phyloP scores from a whole-genome alignment of 2,113 vertebrate species.

The Condylura cristata region DNA sequence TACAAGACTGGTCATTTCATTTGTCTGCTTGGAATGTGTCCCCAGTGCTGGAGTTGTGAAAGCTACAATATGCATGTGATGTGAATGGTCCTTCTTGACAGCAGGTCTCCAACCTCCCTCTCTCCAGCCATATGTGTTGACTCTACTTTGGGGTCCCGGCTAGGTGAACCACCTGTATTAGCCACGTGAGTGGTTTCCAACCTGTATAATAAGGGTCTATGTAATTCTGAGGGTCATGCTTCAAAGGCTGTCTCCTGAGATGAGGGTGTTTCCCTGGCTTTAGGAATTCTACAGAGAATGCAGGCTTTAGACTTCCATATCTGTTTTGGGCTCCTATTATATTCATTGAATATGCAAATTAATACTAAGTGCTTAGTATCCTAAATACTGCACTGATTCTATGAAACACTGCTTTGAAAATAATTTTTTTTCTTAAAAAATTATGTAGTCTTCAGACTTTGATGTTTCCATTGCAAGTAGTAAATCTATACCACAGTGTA shows the following conservation, averaged over 20 bases:
- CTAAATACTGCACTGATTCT: not conserved
- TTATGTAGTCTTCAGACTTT: not conserved
- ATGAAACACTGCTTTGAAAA: constrained; percentile 3
- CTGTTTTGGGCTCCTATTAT: not conserved
- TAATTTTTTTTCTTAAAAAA: not conserved
- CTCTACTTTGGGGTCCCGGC: not conserved
- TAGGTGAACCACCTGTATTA: not conserved
- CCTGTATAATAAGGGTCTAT: not conserved
- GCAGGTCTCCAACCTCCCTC: fast-evolving
- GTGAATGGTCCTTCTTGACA: not conserved
- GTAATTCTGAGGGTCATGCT: not conserved
- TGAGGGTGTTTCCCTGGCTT: not conserved
- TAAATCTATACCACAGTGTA: not conserved
- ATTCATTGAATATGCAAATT: not conserved
- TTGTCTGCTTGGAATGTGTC: not conserved
- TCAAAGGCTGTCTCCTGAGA: not conserved
- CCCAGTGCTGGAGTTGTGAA: not conserved
- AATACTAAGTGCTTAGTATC: not conserved
- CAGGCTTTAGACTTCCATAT: not conserved
- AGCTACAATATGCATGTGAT: not conserved
- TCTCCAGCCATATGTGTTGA: not conserved
- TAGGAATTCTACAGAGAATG: not conserved
- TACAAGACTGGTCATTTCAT: not conserved
- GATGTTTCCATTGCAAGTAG: not conserved
- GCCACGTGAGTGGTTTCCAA: not conserved